phyloP scores from a whole-genome alignment of 2,113 vertebrate genomes.

The Dunckerocampus dactyliophorus region DNA sequence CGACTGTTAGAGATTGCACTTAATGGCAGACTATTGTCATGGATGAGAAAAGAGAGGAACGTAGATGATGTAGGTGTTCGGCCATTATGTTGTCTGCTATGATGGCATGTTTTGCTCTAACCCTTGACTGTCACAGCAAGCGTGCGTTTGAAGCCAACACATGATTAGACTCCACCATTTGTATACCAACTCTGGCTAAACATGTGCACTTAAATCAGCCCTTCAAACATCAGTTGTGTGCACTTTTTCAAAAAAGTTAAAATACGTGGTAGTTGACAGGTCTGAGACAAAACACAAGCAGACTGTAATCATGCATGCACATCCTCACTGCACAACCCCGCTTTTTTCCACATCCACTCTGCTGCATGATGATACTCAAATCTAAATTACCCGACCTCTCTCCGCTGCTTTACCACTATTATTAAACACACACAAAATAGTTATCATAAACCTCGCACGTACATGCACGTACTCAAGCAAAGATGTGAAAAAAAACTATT shows the following conservation, averaged over 20 bases:
- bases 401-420: conserved; percentile 35
- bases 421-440: conserved; percentile 40
- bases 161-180: not conserved
- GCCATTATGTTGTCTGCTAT: not conserved
- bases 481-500: not conserved
- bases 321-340: not conserved
- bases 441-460: conserved; percentile 16
- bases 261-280: too few species aligned
- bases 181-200: not conserved
- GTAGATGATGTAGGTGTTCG: not conserved
- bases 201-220: not conserved
- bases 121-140: not conserved
- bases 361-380: conserved; percentile 37
- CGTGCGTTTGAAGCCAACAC: not conserved
- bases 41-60: not conserved
- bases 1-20: not conserved
- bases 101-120: not conserved
- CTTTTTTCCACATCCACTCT: conserved; percentile 14
- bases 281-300: too few species aligned
- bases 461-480: not conserved
- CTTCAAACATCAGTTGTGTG: not conserved
- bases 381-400: conserved; percentile 43
- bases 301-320: not conserved
- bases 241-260: too few species aligned
- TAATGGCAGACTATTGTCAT: not conserved